phyloP scores from a whole-genome alignment of 2,888 invertebrate genomes.

The Cephus sareptanus region DNA sequence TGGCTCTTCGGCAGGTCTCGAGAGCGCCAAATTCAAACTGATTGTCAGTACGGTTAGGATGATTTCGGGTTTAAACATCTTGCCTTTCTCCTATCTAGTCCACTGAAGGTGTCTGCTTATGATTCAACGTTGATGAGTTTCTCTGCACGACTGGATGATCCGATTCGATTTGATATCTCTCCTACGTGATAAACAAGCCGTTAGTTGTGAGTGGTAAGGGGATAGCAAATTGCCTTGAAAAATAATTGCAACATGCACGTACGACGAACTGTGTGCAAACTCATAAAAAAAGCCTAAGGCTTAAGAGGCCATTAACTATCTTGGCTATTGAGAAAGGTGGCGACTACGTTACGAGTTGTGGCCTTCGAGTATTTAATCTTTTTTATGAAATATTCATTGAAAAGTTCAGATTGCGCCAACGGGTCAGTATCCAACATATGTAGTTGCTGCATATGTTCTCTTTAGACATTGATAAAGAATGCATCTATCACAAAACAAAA shows the following conservation, averaged over 20 bases:
- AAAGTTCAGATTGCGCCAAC: background rate
- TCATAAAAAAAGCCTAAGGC: background rate
- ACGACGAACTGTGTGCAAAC: background rate
- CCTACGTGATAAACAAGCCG: background rate
- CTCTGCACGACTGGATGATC: background rate
- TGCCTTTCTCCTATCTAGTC: background rate
- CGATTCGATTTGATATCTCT: background rate
- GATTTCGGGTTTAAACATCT: background rate
- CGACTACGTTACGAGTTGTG: background rate
- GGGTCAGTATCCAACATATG: background rate
- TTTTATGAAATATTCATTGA: background rate
- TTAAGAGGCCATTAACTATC: background rate
- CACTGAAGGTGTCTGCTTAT: background rate
- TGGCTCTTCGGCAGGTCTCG: conserved; percentile 44
- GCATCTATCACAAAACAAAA: background rate
- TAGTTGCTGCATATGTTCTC: background rate
- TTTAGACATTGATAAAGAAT: background rate
- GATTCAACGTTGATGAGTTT: background rate
- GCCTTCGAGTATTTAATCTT: background rate
- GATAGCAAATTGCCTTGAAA: background rate
- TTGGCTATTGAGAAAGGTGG: background rate
- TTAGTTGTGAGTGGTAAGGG: background rate
- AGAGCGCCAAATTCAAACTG: conserved; percentile 23
- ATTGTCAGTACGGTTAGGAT: background rate
- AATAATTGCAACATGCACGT: background rate